Evolutionary conservation across 2,113 vertebrate species (phyloP).

Genomic region (Cyprinodon tularosa): DNA sequence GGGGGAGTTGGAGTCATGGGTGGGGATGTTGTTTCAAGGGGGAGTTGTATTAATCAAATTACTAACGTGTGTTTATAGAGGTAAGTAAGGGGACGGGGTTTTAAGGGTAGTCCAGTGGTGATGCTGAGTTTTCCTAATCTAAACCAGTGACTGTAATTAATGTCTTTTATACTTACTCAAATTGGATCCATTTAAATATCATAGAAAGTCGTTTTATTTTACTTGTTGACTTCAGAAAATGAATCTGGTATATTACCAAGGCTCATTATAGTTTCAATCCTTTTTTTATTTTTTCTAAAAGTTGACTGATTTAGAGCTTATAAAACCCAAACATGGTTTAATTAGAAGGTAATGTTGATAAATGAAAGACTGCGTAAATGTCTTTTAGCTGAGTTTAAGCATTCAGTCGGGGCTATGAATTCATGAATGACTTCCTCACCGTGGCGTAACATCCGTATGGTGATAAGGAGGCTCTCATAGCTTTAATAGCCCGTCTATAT

Average conservation of each 20-base stretch:
- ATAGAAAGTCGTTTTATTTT: background rate
- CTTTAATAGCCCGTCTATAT: too few species aligned
- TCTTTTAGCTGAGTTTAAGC: too few species aligned
- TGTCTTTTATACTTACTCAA: too few species aligned
- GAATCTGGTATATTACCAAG: background rate
- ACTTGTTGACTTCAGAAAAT: background rate
- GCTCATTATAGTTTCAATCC: background rate
- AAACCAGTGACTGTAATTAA: background rate
- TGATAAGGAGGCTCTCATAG: too few species aligned
- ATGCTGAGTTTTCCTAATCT: constrained; percentile 55
- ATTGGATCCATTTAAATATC: too few species aligned
- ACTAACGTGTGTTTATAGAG: constrained; percentile 2
- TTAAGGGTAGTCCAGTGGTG: constrained; percentile 19
- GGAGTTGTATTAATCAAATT: constrained; percentile 6
- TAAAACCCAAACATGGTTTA: too few species aligned
- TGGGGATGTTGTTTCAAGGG: constrained; percentile 37
- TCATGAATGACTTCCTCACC: too few species aligned
- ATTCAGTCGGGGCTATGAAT: too few species aligned
- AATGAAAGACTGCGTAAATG: too few species aligned
- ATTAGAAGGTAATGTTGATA: too few species aligned
- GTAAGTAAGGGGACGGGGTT: constrained; percentile 55
- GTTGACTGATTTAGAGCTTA: background rate
- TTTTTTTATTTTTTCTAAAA: background rate
- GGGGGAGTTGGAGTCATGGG: constrained; percentile 41
- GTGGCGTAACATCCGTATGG: too few species aligned